Conservation (phyloP, 2,888 invertebrate species). For the Resseliella maxima region DNA sequence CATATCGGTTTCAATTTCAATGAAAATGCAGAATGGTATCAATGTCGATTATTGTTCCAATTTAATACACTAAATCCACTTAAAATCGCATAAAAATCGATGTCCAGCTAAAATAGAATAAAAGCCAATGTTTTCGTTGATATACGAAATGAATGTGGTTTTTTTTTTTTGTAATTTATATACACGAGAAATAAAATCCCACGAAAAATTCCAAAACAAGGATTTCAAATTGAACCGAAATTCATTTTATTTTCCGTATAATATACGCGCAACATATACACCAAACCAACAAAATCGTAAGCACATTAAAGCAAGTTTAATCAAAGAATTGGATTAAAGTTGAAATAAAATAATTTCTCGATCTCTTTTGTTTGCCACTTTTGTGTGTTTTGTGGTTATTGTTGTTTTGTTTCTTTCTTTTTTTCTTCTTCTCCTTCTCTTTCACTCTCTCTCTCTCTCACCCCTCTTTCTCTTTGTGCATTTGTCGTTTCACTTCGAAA, state of each 20-base stretch:
- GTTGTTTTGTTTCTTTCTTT: neutral
- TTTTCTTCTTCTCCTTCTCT: neutral
- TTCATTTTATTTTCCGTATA: neutral
- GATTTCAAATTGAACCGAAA: neutral
- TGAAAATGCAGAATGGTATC: neutral
- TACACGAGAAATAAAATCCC: neutral
- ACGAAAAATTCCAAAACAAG: neutral
- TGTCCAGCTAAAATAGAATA: neutral
- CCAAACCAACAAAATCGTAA: slow-evolving; percentile 14
- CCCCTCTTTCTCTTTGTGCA: too few relatives aligned
- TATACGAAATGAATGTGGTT: too few relatives aligned
- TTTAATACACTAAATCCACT: slow-evolving; percentile 33
- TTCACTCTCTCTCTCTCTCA: neutral
- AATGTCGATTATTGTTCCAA: neutral
- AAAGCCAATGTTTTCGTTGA: neutral
- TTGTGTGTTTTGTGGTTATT: neutral
- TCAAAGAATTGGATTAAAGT: slow-evolving; percentile 45
- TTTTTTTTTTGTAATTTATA: too few relatives aligned
- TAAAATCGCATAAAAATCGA: slow-evolving; percentile 43
- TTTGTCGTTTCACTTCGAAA: too few relatives aligned
- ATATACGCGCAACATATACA: neutral
- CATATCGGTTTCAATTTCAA: neutral
- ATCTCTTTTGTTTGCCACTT: slow-evolving; percentile 7
- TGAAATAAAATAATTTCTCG: slow-evolving; percentile 43
- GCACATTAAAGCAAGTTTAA: slow-evolving; percentile 32